These are phyloP conservation scores for Exocentrus adspersus DNA, from an alignment of 2,888 invertebrate species.

Conservation along the genomic window DNA sequence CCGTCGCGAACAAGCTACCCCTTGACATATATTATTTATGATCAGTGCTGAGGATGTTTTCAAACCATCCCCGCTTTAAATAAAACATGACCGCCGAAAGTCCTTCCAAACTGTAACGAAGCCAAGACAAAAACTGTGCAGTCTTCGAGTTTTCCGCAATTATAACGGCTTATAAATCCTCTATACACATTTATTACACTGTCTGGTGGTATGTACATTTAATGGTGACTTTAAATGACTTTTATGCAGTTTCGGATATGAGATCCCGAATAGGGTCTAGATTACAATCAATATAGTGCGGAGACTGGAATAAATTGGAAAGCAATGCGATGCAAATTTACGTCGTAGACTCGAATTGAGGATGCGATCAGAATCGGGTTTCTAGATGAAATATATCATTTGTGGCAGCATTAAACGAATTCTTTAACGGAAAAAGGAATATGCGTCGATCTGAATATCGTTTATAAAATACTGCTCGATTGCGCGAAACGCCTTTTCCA, in stretches of 20 bases:
- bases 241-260: slow-evolving; percentile 11
- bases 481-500: too few species aligned
- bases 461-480: too few species aligned
- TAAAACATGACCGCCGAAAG: neutral
- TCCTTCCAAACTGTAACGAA: neutral
- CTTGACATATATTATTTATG: too few species aligned
- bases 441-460: too few species aligned
- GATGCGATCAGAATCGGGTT: neutral
- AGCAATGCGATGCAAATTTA: neutral
- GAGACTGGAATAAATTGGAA: neutral
- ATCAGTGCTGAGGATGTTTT: too few species aligned
- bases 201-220: slow-evolving; percentile 8
- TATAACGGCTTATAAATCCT: neutral
- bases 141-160: neutral
- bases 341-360: neutral
- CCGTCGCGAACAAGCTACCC: too few species aligned
- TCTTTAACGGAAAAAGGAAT: too few species aligned
- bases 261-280: slow-evolving; percentile 10
- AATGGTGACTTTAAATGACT: neutral
- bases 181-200: slow-evolving; percentile 4
- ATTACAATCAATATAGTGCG: slow-evolving; percentile 11
- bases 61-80: neutral
- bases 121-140: neutral
- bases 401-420: too few species aligned
- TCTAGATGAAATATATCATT: too few species aligned